These are phyloP conservation scores for Monochamus saltuarius DNA, from an alignment of 1,140 invertebrate genomes.

Conservation along the genomic window DNA sequence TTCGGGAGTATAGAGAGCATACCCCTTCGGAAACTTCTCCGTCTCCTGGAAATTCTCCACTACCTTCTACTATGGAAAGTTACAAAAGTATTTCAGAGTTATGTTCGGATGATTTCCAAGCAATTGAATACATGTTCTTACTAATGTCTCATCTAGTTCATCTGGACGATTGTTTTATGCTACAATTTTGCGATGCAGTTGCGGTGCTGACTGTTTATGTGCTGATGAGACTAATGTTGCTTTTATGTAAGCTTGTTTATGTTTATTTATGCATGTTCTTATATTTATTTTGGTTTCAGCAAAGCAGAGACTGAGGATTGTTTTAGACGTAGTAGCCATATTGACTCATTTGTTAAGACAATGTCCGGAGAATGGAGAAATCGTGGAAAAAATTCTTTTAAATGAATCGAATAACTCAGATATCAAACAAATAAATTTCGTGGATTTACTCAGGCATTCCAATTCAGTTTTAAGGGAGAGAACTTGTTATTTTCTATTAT, in stretches of 20 bases:
- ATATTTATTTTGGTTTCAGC: conserved; percentile 53
- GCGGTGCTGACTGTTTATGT: conserved; percentile 63
- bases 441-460: conserved; percentile 61
- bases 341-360: conserved; percentile 73
- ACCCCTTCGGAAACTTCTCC: conserved; percentile 25
- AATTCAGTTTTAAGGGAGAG: conserved; percentile 63
- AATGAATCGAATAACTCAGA: conserved; percentile 43
- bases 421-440: conserved; percentile 56
- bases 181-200: conserved; percentile 76
- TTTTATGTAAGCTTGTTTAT: conserved; percentile 44
- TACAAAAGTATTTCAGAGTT: conserved; percentile 54
- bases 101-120: conserved; percentile 61
- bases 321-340: conserved; percentile 68
- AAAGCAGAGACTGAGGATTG: conserved; percentile 60
- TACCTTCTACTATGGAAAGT: conserved; percentile 16
- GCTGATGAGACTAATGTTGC: conserved; percentile 58
- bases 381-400: conserved; percentile 72
- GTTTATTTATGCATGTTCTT: conserved; percentile 1
- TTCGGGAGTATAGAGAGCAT: conserved; percentile 48
- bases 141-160: conserved; percentile 73
- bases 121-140: conserved; percentile 66
- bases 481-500: conserved; percentile 65
- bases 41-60: conserved; percentile 11
- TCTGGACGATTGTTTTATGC: conserved; percentile 66
- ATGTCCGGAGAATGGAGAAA: conserved; percentile 70